These are phyloP conservation scores for Mesaphorura yosii DNA, from an alignment of 1,140 invertebrate species.

Conservation along the genomic window DNA sequence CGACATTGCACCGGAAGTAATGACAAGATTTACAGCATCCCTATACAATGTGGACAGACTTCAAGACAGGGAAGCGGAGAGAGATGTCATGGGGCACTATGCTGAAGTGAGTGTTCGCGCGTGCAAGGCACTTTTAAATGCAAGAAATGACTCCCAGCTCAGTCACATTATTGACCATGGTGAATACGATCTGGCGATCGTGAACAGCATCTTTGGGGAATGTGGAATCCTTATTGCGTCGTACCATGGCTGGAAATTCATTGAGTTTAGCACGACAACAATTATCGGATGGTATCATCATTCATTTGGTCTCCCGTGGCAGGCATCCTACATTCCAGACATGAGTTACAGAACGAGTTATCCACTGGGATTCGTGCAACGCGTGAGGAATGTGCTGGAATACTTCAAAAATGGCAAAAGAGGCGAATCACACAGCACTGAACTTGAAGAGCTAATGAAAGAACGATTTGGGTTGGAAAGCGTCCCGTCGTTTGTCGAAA, in stretches of 20 bases:
- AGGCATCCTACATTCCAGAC: constrained; percentile 14
- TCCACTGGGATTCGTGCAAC: background rate
- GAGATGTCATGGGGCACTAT: too few relatives aligned
- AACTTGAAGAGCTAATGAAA: background rate
- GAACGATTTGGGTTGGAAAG: background rate
- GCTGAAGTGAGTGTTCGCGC: too few relatives aligned
- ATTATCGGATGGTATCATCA: constrained; percentile 9
- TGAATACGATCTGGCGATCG: too few relatives aligned
- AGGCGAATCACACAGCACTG: background rate
- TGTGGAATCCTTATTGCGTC: background rate
- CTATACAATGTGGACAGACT: constrained; percentile 11
- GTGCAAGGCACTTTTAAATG: too few relatives aligned
- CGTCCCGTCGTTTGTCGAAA: constrained; percentile 3
- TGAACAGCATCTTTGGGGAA: too few relatives aligned
- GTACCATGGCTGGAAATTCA: too few relatives aligned
- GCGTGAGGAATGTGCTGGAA: background rate
- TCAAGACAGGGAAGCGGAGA: background rate
- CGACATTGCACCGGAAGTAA: background rate
- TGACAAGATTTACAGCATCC: background rate
- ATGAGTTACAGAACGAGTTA: background rate
- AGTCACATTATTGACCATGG: too few relatives aligned
- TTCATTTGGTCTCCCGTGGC: constrained; percentile 3
- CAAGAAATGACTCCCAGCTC: too few relatives aligned
- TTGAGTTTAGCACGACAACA: too few relatives aligned
- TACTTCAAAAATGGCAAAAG: background rate